Base-by-base conservation (phyloP, 2,888 invertebrate genomes). In the Mythimna lalbum region DNA sequence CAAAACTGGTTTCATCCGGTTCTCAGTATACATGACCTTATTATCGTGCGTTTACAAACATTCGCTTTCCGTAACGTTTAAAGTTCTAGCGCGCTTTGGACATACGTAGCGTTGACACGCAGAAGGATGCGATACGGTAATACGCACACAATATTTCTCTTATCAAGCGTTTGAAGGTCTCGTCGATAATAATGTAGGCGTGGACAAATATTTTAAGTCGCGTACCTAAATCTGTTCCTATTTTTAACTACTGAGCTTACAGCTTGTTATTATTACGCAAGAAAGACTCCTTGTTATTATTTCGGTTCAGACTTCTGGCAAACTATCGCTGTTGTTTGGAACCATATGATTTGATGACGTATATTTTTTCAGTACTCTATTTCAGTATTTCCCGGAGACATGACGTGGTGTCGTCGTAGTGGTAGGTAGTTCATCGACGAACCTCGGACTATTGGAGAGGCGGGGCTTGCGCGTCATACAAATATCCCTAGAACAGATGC, bases 401-500 rank as follows among this genome's bases (percentile, higher is more conserved):
- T 90, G 90, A 89, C 88, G 91, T 88, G 70, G 83, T 73, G 69
- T 77, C 68, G 49, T 79, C 84, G 78, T 91, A 90, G 87, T 88
- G 87, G 65, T 86, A 84, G 85, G 86, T 88, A 90, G 91, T 92
- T 92, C 88, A 90, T 83, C 86, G 88, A 86, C 87, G 83, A 84
- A 76, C 75, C 84, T 86, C 86, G 82, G 86, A 86, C 82, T 88
- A 87, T 73, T 59, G 78, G 74, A 76, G 87, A 89, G 95, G 95
- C 93, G 95, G 92, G 93, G 93, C 90, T 83, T 86, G 81, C 86
- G 89, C 93, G 94, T 94, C 95, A 95, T 89, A 89, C 78, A 91
- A 78, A 91, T 91, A 91, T 87, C 85, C 83, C 78, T 81, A 87
- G 84, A 86, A 86, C 83, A 83, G 82, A 86, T 82, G 82, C 86